These are phyloP conservation scores for Terebella lapidaria DNA, from an alignment of 2,888 invertebrate species.

Conservation along the genomic window DNA sequence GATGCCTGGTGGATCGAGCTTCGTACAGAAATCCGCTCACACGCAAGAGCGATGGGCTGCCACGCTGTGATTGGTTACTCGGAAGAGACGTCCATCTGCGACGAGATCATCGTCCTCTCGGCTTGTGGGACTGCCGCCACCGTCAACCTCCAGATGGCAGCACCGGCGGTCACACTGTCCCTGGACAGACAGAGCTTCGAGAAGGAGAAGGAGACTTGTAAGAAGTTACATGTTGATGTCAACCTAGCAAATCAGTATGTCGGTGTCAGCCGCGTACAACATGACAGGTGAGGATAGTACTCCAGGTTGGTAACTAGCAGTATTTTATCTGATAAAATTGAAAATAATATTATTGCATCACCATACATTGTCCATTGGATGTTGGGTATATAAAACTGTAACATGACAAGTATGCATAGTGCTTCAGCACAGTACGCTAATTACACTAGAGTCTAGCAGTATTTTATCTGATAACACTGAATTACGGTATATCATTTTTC, in stretches of 20 bases:
- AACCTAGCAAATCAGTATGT: slow-evolving; percentile 47
- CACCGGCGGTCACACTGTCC: neutral
- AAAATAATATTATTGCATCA: too few species aligned
- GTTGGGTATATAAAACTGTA: too few species aligned
- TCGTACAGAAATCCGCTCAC: slow-evolving; percentile 88
- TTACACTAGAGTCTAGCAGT: too few species aligned
- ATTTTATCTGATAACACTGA: too few species aligned
- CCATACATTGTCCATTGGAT: too few species aligned
- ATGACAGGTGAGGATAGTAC: too few species aligned
- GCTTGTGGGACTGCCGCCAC: slow-evolving; percentile 89
- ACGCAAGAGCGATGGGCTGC: slow-evolving; percentile 85
- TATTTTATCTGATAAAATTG: too few species aligned
- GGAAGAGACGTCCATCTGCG: slow-evolving; percentile 89
- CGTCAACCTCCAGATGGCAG: slow-evolving; percentile 39
- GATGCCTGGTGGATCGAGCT: slow-evolving; percentile 98
- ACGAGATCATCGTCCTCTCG: slow-evolving; percentile 89
- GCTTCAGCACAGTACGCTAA: too few species aligned
- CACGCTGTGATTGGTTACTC: slow-evolving; percentile 90
- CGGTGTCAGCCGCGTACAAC: too few species aligned
- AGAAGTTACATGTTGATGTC: slow-evolving; percentile 44
- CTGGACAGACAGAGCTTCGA: slow-evolving; percentile 18
- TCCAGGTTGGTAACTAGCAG: too few species aligned
- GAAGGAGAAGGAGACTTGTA: slow-evolving; percentile 26
- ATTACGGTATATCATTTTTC: too few species aligned
- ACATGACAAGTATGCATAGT: too few species aligned